These are phyloP conservation scores for Hippolais icterina DNA, from an alignment of 2,113 vertebrate genomes.

Conservation along the genomic window DNA sequence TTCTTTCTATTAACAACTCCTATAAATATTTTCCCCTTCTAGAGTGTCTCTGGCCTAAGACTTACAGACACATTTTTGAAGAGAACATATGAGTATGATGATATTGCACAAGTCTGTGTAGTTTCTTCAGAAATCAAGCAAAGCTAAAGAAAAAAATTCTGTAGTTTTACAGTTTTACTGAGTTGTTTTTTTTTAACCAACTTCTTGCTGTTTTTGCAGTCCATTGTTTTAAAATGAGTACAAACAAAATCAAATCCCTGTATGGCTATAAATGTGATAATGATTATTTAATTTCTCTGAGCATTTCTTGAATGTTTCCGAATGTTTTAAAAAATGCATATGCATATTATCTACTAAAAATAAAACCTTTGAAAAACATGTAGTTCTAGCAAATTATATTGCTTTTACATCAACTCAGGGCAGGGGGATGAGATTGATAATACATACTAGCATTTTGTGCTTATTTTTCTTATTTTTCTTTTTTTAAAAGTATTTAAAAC, in stretches of 20 bases:
- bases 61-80: slow-evolving; percentile 96
- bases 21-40: slow-evolving; percentile 30
- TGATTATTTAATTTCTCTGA: slow-evolving; percentile 51
- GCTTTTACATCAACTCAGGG: not conserved
- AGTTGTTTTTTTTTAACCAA: slow-evolving; percentile 70
- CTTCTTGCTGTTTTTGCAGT: not conserved
- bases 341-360: slow-evolving; percentile 26
- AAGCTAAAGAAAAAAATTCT: slow-evolving; percentile 68
- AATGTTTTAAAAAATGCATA: slow-evolving; percentile 4
- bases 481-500: not conserved
- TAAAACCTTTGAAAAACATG: not conserved
- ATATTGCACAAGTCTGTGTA: slow-evolving; percentile 96
- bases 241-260: not conserved
- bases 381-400: not conserved
- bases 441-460: not conserved
- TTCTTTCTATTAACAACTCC: not conserved
- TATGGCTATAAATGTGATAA: not conserved
- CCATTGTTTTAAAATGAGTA: slow-evolving; percentile 10
- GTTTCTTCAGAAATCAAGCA: slow-evolving; percentile 84
- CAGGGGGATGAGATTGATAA: not conserved
- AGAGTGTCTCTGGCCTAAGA: slow-evolving; percentile 95
- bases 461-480: not conserved
- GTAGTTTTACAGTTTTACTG: not conserved
- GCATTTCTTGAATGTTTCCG: slow-evolving; percentile 34
- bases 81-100: slow-evolving; percentile 96